Evolutionary conservation across 2,888 invertebrate genomes (phyloP).

Genomic region (Agrotis exclamationis): DNA sequence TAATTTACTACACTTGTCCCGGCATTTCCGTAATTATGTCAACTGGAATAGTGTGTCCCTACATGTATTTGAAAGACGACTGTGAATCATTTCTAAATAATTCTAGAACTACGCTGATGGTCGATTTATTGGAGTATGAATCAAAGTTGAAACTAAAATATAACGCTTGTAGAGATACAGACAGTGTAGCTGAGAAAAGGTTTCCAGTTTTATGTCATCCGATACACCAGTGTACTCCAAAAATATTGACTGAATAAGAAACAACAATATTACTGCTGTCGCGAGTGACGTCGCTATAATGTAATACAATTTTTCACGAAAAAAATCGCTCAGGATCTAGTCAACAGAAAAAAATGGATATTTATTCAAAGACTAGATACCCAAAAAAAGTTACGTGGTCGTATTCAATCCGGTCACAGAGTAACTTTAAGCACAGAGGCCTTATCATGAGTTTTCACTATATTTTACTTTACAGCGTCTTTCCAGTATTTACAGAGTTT

Average conservation of each 20-base stretch:
- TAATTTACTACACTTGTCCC: conserved; percentile 33
- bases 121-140: conserved; percentile 7
- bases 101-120: conserved; percentile 2
- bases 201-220: neutral
- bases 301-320: neutral
- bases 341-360: neutral
- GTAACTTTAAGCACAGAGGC: no score
- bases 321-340: neutral
- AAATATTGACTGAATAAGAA: neutral
- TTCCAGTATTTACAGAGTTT: no score
- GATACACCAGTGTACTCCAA: neutral
- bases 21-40: conserved; percentile 48
- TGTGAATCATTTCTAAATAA: conserved; percentile 23
- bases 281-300: neutral
- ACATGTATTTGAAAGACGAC: conserved; percentile 9
- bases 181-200: no score
- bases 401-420: neutral
- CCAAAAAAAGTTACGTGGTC: neutral
- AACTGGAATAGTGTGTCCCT: conserved; percentile 6
- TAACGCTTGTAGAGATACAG: neutral
- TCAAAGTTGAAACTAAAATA: neutral
- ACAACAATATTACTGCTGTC: neutral
- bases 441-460: no score
- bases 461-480: no score
- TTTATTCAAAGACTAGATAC: neutral